Evolutionary conservation across 2,113 vertebrate genomes (phyloP).

Genomic region (Elephantulus edwardii): DNA sequence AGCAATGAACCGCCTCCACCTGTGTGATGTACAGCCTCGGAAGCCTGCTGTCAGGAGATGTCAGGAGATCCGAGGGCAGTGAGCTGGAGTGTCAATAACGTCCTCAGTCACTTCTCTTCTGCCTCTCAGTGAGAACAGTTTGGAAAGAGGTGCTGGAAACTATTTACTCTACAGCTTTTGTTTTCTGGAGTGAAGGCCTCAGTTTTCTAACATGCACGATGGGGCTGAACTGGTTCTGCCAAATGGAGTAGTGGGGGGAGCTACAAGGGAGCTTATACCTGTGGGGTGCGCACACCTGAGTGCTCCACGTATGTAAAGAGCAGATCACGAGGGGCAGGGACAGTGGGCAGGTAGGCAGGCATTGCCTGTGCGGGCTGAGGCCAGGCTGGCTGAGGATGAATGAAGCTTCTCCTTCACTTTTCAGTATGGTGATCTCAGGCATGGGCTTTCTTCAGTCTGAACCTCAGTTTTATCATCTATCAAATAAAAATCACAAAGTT

Average conservation of each 20-base stretch:
- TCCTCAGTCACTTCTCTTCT: background rate
- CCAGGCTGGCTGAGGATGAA: background rate
- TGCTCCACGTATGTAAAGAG: background rate
- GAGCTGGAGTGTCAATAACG: too few species aligned
- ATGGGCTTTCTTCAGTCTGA: background rate
- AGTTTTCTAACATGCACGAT: constrained; percentile 6
- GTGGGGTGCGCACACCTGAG: background rate
- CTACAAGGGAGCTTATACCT: background rate
- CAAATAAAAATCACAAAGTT: background rate
- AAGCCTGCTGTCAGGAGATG: too few species aligned
- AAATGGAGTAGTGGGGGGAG: background rate
- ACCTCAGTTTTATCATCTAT: constrained; percentile 26
- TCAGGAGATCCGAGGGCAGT: too few species aligned
- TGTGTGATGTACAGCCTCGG: too few species aligned
- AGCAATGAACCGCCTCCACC: too few species aligned
- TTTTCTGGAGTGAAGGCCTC: background rate
- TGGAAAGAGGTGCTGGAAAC: background rate
- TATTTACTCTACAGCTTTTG: background rate
- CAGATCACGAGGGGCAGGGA: background rate
- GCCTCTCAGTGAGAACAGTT: background rate
- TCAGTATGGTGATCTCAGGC: background rate
- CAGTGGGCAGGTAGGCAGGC: background rate
- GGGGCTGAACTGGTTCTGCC: background rate
- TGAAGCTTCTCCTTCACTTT: background rate
- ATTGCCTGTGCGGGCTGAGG: background rate